Evolutionary conservation across 2,888 invertebrate species (phyloP), one percentile per base, ranked within the genome.

Genomic region (Anoplius nigerrimus): DNA sequence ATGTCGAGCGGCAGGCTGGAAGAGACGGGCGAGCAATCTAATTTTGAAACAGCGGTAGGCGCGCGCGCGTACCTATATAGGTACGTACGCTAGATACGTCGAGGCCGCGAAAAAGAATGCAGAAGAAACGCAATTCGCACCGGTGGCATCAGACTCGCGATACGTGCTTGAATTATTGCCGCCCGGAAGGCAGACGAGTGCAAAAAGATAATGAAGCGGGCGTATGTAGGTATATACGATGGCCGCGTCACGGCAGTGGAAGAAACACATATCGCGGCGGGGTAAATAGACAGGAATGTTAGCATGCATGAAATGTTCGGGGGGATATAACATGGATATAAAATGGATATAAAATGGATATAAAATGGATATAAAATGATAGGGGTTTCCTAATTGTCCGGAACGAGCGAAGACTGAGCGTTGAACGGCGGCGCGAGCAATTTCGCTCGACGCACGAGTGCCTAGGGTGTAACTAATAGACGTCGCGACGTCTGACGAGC

Each of bases 1-100:
- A 20, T 2, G 3, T 15, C n/a, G 52, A 21, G 22, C 16, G 2
- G 1, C 6, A 24, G 1, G 24, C 2, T 8, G 24, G 4, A 53
- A 16, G 22, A 53, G 53, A 53, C n/a, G n/a, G 22, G 16, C 16
- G 13, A n/a, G 53, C 2, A n/a, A 53, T 8, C 34, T 54, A 54
- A 54, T 27, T 54, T 54, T 27, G 11, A n/a, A n/a, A 54, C 18
- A 54, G 34, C 54, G n/a, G n/a, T n/a, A n/a, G n/a, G 27, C 34
- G 54, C 54, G 24, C 6, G 3, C 27, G 6, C 16, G 24, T 53
- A 22, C 34, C n/a, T n/a, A n/a, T n/a, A n/a, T n/a, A n/a, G n/a
- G n/a, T n/a, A n/a, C n/a, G n/a, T n/a, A n/a, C n/a, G n/a, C n/a
- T n/a, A n/a, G n/a, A n/a, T n/a, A n/a, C n/a, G n/a, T n/a, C n/a